phyloP scores from a whole-genome alignment of 2,797 vertebrate genomes.

The Danio tinwini region DNA sequence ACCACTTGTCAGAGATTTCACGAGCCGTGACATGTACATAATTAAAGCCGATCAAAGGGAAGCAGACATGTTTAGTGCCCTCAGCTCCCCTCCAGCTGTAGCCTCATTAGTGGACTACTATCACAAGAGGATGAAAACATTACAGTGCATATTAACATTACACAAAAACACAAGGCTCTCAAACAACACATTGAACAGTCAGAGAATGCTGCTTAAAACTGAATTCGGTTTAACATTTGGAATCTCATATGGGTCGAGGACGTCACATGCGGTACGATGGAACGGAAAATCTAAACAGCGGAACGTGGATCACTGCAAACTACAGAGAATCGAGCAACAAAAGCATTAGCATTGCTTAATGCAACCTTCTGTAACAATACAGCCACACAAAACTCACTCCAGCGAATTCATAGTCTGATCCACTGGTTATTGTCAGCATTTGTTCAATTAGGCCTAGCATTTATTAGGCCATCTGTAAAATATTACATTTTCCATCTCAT shows the following conservation, averaged over 20 bases:
- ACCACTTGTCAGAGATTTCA: constrained; percentile 39
- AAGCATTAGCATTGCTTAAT: not conserved
- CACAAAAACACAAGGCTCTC: not conserved
- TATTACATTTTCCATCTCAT: not conserved
- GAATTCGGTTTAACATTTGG: not conserved
- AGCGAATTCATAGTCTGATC: not conserved
- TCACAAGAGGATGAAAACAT: constrained; percentile 16
- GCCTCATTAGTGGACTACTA: constrained; percentile 43
- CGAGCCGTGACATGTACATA: constrained; percentile 30
- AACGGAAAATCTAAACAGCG: not conserved
- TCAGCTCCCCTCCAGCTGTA: constrained; percentile 32
- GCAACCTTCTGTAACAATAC: not conserved
- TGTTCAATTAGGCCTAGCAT: not conserved
- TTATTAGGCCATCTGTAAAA: not conserved
- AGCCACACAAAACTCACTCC: not conserved
- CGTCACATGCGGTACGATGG: not conserved
- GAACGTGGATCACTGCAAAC: not conserved
- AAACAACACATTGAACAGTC: constrained; percentile 1
- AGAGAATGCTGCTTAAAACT: not conserved
- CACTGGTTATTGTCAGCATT: not conserved
- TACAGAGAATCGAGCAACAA: not conserved
- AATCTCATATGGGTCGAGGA: not conserved
- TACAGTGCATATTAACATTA: not conserved
- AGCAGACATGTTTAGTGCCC: constrained; percentile 46
- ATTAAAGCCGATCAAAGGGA: constrained; percentile 55